phyloP scores from a whole-genome alignment of 92 coral and sea anemone species.

The Heliopora coerulea region DNA sequence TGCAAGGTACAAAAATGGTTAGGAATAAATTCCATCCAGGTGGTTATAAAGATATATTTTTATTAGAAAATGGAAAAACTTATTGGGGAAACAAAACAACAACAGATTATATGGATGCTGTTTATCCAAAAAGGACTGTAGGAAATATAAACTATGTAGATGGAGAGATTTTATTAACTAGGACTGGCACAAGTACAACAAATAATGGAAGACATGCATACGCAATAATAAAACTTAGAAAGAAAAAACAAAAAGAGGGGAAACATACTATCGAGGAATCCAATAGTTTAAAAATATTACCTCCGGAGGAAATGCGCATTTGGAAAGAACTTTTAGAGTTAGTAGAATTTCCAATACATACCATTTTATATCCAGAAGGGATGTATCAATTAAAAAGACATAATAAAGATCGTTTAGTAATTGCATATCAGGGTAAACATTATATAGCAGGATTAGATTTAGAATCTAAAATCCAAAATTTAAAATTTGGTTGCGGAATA shows the following conservation, averaged over 20 bases:
- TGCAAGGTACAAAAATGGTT: too few species aligned
- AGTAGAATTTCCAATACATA: background rate
- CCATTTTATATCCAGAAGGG: background rate
- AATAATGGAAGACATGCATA: background rate
- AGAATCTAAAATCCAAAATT: background rate
- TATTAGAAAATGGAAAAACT: too few species aligned
- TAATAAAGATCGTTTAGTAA: background rate
- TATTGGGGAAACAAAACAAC: too few species aligned
- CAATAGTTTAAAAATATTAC: too few species aligned
- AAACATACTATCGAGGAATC: background rate
- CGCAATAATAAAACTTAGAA: too few species aligned
- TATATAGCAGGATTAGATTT: background rate
- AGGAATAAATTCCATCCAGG: too few species aligned
- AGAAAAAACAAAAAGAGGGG: background rate
- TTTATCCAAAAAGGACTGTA: too few species aligned
- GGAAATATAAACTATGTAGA: too few species aligned
- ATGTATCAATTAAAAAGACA: background rate
- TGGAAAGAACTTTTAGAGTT: background rate
- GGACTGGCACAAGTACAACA: background rate
- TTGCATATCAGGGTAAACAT: background rate
- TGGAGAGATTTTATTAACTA: too few species aligned
- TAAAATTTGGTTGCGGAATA: background rate
- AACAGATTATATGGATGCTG: too few species aligned
- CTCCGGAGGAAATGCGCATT: too few species aligned
- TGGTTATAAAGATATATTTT: too few species aligned